Conservation (phyloP, 35 echinoderm and acorn worm species). For the Lytechinus pictus region DNA sequence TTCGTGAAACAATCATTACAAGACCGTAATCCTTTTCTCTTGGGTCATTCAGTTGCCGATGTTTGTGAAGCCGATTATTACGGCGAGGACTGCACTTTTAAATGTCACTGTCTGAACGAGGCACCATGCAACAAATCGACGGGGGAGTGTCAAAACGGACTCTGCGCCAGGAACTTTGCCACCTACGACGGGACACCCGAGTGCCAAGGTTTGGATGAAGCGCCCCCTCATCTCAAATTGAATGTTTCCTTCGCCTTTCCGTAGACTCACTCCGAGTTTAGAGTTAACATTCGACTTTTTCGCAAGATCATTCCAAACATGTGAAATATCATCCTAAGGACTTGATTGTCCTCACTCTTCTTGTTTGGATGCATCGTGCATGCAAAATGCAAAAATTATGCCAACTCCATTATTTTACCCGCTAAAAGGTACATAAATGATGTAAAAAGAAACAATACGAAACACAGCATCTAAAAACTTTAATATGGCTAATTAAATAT, state of each 20-base stretch:
- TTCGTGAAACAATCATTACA: not conserved
- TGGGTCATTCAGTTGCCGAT: not conserved
- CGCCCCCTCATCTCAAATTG: not conserved
- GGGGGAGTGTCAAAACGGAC: constrained; percentile 28
- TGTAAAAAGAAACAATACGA: too few relatives aligned
- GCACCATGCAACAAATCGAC: constrained; percentile 22
- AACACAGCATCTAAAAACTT: too few relatives aligned
- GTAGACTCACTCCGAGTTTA: too few relatives aligned
- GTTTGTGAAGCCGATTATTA: constrained; percentile 6
- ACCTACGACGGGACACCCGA: not conserved
- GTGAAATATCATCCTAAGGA: too few relatives aligned
- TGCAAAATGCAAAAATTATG: too few relatives aligned
- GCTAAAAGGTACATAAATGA: too few relatives aligned
- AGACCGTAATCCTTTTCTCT: not conserved
- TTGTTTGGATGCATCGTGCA: too few relatives aligned
- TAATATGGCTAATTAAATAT: too few relatives aligned
- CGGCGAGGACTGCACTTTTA: constrained; percentile 16
- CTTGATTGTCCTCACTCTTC: too few relatives aligned
- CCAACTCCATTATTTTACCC: too few relatives aligned
- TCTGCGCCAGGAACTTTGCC: not conserved
- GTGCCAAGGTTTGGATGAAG: constrained; percentile 46
- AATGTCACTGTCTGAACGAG: constrained; percentile 53
- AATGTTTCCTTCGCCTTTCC: not conserved
- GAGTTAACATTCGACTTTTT: too few relatives aligned
- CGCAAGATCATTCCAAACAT: too few relatives aligned